A percentile compares a stretch with the other conserved stretches of the same genome.
These are phyloP conservation scores for Argyresthia goedartella DNA, from an alignment of 2,888 invertebrate species.

Conservation along the genomic window DNA sequence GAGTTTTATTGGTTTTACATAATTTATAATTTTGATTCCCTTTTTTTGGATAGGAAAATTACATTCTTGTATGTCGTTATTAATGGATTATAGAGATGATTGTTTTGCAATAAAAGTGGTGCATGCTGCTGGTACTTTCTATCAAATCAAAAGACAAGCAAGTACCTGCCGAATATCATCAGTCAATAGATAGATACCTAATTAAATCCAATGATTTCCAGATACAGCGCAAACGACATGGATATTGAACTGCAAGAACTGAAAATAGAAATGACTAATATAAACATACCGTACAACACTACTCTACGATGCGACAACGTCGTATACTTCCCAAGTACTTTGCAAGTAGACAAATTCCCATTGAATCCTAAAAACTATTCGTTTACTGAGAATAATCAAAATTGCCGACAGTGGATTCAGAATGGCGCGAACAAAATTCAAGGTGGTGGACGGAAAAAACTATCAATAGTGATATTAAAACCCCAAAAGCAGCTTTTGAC, in stretches of 20 bases:
- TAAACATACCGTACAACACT: slow-evolving; percentile 32
- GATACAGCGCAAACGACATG: slow-evolving; percentile 45
- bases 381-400: slow-evolving; percentile 16
- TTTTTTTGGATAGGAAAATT: no score
- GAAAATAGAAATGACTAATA: slow-evolving; percentile 52
- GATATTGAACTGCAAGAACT: slow-evolving; percentile 41
- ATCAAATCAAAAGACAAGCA: no score
- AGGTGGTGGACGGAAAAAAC: slow-evolving; percentile 16
- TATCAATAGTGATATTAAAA: slow-evolving; percentile 30
- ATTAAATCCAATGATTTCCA: slow-evolving; percentile 26
- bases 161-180: no score
- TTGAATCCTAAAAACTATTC: slow-evolving; percentile 39
- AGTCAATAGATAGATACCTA: no score
- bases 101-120: not conserved
- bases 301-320: slow-evolving; percentile 42
- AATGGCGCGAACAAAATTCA: slow-evolving; percentile 1
- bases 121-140: not conserved
- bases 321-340: slow-evolving; percentile 60
- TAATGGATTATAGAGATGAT: not conserved
- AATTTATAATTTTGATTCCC: no score
- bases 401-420: not conserved
- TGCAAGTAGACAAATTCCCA: slow-evolving; percentile 60
- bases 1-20: no score
- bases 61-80: no score
- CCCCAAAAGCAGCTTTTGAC: slow-evolving; percentile 52